phyloP scores from a whole-genome alignment of 2,797 vertebrate species.

The Nannoperca australis region DNA sequence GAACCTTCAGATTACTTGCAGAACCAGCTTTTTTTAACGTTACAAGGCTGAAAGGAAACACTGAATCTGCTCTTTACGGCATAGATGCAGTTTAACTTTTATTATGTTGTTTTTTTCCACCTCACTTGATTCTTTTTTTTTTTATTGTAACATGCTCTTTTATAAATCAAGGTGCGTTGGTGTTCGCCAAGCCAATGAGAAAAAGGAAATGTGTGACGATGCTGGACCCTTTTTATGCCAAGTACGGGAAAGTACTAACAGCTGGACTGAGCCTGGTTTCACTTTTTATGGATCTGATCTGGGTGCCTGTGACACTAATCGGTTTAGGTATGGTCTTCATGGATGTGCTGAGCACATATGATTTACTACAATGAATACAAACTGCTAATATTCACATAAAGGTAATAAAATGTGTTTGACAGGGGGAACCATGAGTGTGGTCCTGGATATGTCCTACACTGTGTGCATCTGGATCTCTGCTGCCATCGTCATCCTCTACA shows the following conservation, averaged over 20 bases:
- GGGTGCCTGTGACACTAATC: conserved; percentile 12
- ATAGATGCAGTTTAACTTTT: neutral
- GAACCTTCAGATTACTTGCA: neutral
- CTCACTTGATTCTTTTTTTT: neutral
- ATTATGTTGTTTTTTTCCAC: neutral
- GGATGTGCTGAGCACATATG: neutral
- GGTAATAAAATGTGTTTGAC: conserved; percentile 12
- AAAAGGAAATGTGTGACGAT: conserved; percentile 59
- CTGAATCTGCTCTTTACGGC: too few species aligned
- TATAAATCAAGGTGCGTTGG: conserved; percentile 35
- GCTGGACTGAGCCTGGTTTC: conserved; percentile 35
- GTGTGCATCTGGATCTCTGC: conserved; percentile 77
- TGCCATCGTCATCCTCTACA: conserved; percentile 77
- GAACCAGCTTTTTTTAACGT: neutral
- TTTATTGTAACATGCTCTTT: neutral
- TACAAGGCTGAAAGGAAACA: neutral
- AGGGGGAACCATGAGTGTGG: conserved; percentile 82
- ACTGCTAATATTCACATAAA: neutral
- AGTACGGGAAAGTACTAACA: conserved; percentile 54
- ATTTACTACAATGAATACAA: neutral
- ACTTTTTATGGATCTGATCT: conserved; percentile 3
- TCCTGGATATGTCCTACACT: conserved; percentile 74
- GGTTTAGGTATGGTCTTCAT: conserved; percentile 39
- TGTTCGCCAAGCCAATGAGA: conserved; percentile 64
- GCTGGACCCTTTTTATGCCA: conserved; percentile 62